Evolutionary conservation across 2,888 invertebrate genomes (phyloP), one percentile per base, ranked within the genome.

Genomic region (Acrobasis consociella): DNA sequence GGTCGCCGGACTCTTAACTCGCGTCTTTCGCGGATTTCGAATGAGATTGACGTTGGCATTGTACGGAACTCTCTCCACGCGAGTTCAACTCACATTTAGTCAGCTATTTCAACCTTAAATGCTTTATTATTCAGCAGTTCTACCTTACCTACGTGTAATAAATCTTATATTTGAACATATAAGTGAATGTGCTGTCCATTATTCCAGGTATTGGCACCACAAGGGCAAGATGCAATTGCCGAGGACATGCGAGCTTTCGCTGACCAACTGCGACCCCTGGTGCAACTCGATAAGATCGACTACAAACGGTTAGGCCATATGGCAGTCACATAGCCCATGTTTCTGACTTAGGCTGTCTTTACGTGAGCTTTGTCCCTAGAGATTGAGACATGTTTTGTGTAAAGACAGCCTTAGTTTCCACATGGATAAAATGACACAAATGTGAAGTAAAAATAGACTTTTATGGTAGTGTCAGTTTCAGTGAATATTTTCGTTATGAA

Each of bases 241-340:
- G 99, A 99, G 77, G 99, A 99, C 80, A 98, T 99, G 97, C 95
- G 97, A 66, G 95, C 96, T 38, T 98, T 99, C 89, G 97, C 99
- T 0, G 99, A 99, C 81, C 98, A 99, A 80, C 92, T 99, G 2
- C 95, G 97, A 76, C 99, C 99, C 0, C 93, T 98, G 9, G 98
- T 98, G 5, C 96, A 97, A 72, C 93, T 99, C 9, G 98, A 98
- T 80, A 98, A 98, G 89, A 96, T 98, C 60, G 98, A 98, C 90
- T 97, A 97, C 82, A 97, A 97, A 80, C 91, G 97, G 66, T 89
- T 96, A 8, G 92, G 91, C 0, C 91, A 91, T 68, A 89, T 92
- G 88, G 73, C 87, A 0, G 86, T 78, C 62, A 81, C 89, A 64
- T 91, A 91, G 78, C 78, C 80, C 66, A 76, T 82, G 77, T 81